Conservation (phyloP, 1,140 invertebrate genomes). For the Ceratina calcarata region DNA sequence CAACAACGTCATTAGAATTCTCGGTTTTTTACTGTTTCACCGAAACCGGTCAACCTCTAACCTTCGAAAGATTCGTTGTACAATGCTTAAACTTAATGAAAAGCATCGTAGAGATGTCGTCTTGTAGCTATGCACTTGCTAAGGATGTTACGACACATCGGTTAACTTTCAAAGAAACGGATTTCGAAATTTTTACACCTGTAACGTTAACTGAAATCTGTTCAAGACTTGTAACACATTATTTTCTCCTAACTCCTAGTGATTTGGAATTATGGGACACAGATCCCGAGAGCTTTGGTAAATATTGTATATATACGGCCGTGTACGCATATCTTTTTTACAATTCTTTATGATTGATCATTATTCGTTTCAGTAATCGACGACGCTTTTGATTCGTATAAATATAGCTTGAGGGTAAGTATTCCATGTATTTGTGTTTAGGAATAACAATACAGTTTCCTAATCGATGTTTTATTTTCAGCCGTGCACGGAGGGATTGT, state of each 20-base stretch:
- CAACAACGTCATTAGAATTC: slow-evolving; percentile 90
- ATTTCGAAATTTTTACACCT: slow-evolving; percentile 85
- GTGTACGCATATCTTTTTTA: background rate
- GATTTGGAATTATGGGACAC: slow-evolving; percentile 94
- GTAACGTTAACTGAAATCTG: slow-evolving; percentile 89
- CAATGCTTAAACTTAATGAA: slow-evolving; percentile 95
- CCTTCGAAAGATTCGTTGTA: slow-evolving; percentile 93
- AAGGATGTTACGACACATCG: slow-evolving; percentile 66
- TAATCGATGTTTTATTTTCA: slow-evolving; percentile 78
- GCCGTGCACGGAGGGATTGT: slow-evolving; percentile 93
- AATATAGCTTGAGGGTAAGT: slow-evolving; percentile 91
- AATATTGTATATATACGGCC: slow-evolving; percentile 48
- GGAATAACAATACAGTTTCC: slow-evolving; percentile 1
- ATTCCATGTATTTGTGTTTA: slow-evolving; percentile 17
- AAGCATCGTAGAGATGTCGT: slow-evolving; percentile 85
- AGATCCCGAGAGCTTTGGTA: slow-evolving; percentile 94
- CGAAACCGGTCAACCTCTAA: slow-evolving; percentile 85
- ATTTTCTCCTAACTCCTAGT: slow-evolving; percentile 91
- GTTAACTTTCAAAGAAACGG: no score
- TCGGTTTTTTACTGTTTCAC: slow-evolving; percentile 93
- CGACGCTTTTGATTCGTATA: slow-evolving; percentile 94
- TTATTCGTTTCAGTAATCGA: slow-evolving; percentile 84
- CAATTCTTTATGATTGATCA: slow-evolving; percentile 11
- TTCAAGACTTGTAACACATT: slow-evolving; percentile 91
- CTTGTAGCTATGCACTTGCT: slow-evolving; percentile 78